Conservation (phyloP, 2,888 invertebrate species). For the Ophion ellenae region DNA sequence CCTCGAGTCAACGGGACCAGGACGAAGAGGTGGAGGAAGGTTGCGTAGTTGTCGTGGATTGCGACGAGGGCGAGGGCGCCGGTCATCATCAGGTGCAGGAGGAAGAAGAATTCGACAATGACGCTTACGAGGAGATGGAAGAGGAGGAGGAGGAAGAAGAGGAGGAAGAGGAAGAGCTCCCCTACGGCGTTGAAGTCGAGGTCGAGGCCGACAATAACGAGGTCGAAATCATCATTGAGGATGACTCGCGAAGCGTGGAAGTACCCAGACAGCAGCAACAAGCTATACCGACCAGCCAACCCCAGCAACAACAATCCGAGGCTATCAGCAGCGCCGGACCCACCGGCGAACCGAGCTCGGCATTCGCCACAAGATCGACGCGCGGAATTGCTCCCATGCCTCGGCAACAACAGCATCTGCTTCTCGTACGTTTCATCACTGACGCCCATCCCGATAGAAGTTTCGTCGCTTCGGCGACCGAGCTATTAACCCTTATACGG, state of each 20-base stretch:
- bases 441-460: not conserved
- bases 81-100: conserved; percentile 83
- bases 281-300: conserved; percentile 84
- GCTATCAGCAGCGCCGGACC: conserved; percentile 89
- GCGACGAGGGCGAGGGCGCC: conserved; percentile 90
- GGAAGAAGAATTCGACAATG: conserved; percentile 85
- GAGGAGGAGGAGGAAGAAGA: conserved; percentile 81
- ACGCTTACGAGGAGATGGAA: conserved; percentile 82
- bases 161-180: conserved; percentile 81
- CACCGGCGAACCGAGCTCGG: conserved; percentile 80
- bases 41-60: conserved; percentile 91
- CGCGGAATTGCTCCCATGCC: conserved; percentile 85
- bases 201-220: conserved; percentile 87
- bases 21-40: conserved; percentile 88
- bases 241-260: conserved; percentile 85
- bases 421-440: conserved; percentile 78
- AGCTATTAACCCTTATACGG: too few species aligned
- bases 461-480: not conserved
- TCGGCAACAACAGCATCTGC: conserved; percentile 84
- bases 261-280: conserved; percentile 86
- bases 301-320: conserved; percentile 87
- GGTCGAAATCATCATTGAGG: conserved; percentile 87
- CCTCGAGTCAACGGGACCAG: conserved; percentile 94
- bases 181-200: conserved; percentile 81
- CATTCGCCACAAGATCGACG: conserved; percentile 79